Base-by-base conservation (phyloP, 2,888 invertebrate species). In the Atethmia centrago region DNA sequence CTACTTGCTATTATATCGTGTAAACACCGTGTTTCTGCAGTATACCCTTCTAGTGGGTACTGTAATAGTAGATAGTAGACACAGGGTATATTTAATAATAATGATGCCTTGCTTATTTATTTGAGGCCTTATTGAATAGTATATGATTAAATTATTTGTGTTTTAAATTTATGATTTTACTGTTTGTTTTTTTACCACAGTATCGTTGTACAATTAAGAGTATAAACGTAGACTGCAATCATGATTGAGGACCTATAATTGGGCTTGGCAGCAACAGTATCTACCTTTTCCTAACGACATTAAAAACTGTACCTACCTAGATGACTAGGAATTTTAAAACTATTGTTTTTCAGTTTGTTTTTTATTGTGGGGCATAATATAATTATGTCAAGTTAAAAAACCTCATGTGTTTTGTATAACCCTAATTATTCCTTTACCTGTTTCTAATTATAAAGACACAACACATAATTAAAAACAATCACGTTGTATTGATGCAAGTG, bases 381-480 rank as follows among this genome's bases (percentile, higher is more conserved):
- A 47, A 47, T 31, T 31, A 63, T 16, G 51, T 51, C 3, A 64
- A 51, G 51, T 31, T 53, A 31, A 16, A 42, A 31, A 16, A 21
- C 3, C 12, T 31, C 7, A 16, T 42, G n/a, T 7, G 12, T 31
- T 68, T 3, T 47, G 7, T 19, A 21, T 10, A 36, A 25, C 21
- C 21, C 8, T 21, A 16, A 72, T 36, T 45, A 45, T 9, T 55
- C 1, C 7, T 55, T 55, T 16, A 45, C 21, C 31, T 36, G 9
- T 31, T 25, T 8, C 21, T 56, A 31, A 53, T 28, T 45, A 73
- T 16, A 36, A 25, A 63, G 40, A 45, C 49, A 64, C n/a, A 64
- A 47, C n/a, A 51, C 12, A 28, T 53, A 49, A 71, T 77, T 69
- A 63, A 45, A 58, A 69, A 5, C 8, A 53, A 45, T 51, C 12